Percentiles rank a stretch among this genome's conserved stretches.
These are phyloP conservation scores for Euglossa dilemma DNA, from an alignment of 1,140 invertebrate species.

Conservation along the genomic window DNA sequence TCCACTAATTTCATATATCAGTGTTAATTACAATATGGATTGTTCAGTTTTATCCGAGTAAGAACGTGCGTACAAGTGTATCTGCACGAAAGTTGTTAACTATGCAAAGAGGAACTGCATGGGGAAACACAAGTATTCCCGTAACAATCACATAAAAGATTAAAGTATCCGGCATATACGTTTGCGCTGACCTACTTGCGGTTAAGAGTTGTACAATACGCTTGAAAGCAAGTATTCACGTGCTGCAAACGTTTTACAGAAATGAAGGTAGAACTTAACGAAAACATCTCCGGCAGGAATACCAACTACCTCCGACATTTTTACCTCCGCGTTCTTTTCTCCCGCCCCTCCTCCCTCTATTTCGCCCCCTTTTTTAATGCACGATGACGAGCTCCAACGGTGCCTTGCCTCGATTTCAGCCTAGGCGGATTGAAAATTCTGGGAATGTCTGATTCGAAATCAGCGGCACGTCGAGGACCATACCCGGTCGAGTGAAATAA, in stretches of 20 bases:
- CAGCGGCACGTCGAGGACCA: background rate
- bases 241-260: constrained; percentile 22
- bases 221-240: constrained; percentile 27
- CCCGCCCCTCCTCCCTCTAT: no score
- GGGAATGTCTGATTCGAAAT: background rate
- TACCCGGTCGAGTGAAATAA: no score
- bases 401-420: background rate
- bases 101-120: background rate
- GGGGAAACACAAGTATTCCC: constrained; percentile 18
- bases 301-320: constrained; percentile 15
- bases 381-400: background rate
- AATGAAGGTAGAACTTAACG: constrained; percentile 38
- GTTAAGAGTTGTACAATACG: constrained; percentile 31
- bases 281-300: constrained; percentile 19
- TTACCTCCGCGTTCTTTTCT: background rate
- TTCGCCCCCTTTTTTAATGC: background rate
- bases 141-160: constrained; percentile 48
- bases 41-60: background rate
- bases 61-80: background rate
- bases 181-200: constrained; percentile 31
- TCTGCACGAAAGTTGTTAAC: background rate
- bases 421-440: background rate
- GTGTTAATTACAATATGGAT: background rate
- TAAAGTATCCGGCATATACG: constrained; percentile 42
- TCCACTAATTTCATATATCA: background rate